These are phyloP conservation scores for Sandelia bainsii DNA, from an alignment of 2,797 vertebrate species.

Conservation along the genomic window DNA sequence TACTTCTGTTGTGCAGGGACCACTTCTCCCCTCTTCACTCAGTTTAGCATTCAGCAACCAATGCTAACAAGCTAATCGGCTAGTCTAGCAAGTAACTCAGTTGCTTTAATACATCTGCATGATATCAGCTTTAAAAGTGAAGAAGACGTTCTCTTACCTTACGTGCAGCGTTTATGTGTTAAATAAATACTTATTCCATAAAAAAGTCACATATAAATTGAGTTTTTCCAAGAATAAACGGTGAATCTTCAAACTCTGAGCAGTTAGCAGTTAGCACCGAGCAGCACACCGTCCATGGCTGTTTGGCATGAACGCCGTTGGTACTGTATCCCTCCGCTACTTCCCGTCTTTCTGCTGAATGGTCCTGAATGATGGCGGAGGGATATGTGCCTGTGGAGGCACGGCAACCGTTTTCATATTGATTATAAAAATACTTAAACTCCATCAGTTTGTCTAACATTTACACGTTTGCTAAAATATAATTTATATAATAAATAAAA, in stretches of 20 bases:
- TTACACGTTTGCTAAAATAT: neutral
- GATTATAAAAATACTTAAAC: neutral
- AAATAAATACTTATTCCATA: conserved; percentile 53
- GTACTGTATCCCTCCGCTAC: conserved; percentile 47
- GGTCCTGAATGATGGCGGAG: conserved; percentile 34
- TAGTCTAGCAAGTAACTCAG: conserved; percentile 59
- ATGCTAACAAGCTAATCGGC: conserved; percentile 48
- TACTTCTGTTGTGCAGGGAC: neutral
- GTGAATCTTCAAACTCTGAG: neutral
- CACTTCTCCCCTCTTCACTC: neutral
- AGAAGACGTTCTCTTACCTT: conserved; percentile 47
- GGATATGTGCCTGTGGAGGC: conserved; percentile 9
- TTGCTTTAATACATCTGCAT: conserved; percentile 47
- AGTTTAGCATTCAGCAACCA: conserved; percentile 21
- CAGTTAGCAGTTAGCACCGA: conserved; percentile 33
- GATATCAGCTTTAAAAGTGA: neutral
- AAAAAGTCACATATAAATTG: conserved; percentile 14
- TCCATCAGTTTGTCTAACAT: rapidly evolving
- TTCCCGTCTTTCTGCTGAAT: rapidly evolving
- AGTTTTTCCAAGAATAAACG: neutral
- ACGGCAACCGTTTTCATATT: rapidly evolving
- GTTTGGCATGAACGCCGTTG: neutral
- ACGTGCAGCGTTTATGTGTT: conserved; percentile 13
- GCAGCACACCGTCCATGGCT: conserved; percentile 7
- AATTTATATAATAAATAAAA: neutral